Percentiles rank a stretch among this genome's conserved stretches.
Evolutionary conservation across 2,113 vertebrate genomes (phyloP).

Genomic region (Scolopax mira): DNA sequence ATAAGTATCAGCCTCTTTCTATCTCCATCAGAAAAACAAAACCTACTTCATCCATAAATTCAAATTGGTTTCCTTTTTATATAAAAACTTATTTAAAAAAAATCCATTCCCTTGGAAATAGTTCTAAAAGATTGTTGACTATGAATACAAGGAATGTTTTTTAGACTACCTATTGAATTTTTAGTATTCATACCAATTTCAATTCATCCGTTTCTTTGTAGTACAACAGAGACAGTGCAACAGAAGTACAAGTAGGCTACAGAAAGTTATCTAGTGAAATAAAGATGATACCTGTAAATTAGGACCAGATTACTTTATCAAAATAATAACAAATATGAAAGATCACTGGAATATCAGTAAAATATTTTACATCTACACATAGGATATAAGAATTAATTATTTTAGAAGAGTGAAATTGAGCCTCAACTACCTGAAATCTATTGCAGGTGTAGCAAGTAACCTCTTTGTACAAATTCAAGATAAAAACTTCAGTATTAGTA

Average conservation of each 20-base stretch:
- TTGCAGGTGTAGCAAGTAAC: not conserved
- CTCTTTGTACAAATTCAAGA: not conserved
- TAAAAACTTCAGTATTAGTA: not conserved
- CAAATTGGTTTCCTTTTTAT: not conserved
- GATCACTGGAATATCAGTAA: not conserved
- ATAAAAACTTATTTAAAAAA: not conserved
- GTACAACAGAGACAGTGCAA: slow-evolving; percentile 1
- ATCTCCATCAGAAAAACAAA: not conserved
- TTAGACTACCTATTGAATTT: slow-evolving; percentile 63
- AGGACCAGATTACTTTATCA: not conserved
- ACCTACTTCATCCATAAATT: not conserved
- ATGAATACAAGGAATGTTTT: slow-evolving; percentile 53
- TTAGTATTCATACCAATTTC: slow-evolving; percentile 65
- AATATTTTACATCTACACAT: not conserved
- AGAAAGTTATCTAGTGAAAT: not conserved
- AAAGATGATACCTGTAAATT: not conserved
- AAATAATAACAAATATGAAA: not conserved
- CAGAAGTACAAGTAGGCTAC: not conserved
- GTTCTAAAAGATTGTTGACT: slow-evolving; percentile 32
- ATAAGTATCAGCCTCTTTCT: not conserved
- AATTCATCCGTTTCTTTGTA: slow-evolving; percentile 44
- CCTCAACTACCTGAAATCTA: not conserved
- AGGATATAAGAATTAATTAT: not conserved
- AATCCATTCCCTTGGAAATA: not conserved
- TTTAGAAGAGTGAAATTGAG: not conserved